Conservation (phyloP, 2,888 invertebrate genomes). For the Tenthredo mesomela region DNA sequence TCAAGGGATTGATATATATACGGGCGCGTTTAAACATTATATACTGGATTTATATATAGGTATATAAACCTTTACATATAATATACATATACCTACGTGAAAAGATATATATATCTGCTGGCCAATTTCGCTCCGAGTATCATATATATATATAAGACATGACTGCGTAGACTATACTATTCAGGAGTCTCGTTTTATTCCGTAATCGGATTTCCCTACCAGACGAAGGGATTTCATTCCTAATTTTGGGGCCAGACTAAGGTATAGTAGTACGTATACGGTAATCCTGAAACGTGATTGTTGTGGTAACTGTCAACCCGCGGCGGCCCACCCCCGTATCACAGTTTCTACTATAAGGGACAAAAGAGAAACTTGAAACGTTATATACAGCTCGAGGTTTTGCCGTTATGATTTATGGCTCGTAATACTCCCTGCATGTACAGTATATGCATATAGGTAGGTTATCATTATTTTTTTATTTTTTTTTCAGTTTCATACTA, state of each 20-base stretch:
- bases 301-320: conserved; percentile 18
- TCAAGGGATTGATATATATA: background rate
- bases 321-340: background rate
- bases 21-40: background rate
- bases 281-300: conserved; percentile 23
- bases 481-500: background rate
- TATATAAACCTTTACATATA: background rate
- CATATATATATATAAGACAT: background rate
- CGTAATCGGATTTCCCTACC: background rate
- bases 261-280: background rate
- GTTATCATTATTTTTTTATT: background rate
- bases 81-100: background rate
- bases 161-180: background rate
- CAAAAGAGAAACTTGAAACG: conserved; percentile 1
- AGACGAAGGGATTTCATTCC: background rate
- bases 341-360: background rate
- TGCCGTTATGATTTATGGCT: conserved; percentile 4
- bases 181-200: conserved; percentile 6
- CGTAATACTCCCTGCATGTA: background rate
- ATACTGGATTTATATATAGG: background rate
- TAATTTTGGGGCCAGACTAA: conserved; percentile 16
- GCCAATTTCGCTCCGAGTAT: background rate
- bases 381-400: background rate
- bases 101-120: background rate
- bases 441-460: background rate